Evolutionary conservation across 2,888 invertebrate species (phyloP), one percentile per base, ranked within the genome.

Genomic region (Pachycephus smyrnensis): DNA sequence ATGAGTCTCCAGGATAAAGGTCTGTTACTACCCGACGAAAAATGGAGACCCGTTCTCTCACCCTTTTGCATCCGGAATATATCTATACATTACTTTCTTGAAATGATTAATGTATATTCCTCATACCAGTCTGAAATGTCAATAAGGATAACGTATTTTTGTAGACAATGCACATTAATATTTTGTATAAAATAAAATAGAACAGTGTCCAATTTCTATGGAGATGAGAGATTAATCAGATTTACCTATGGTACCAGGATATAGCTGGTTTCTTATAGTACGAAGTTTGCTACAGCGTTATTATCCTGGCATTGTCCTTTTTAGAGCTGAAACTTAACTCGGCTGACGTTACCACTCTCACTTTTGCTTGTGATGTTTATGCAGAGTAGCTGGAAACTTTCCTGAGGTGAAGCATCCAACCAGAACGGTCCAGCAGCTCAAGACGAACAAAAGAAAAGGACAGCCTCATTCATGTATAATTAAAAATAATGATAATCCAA

Each of bases 341-440:
- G 71, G 71, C 31, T 31, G 33, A 71, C 33, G 71, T 71, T 71
- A 84, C 86, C 87, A 89, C 91, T 91, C 90, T 91, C 90, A 88
- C 91, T 90, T 87, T 90, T 88, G 84, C 86, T 87, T 84, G 88
- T 89, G 88, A 90, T 90, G 89, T 90, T 90, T 90, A 90, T 90
- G 89, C 90, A 90, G 89, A 90, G 88, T 85, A 86, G 87, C 85
- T 87, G 84, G 86, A 88, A 91, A 91, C 88, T 91, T 91, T 91
- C 89, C 86, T 85, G 88, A 82, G 83, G 82, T 80, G 81, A 82
- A 81, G 84, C 82, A 82, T 84, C 82, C 81, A 79, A 68, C 69
- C 30, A 35, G 31, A 74, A 73, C 36, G 31, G 55, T 12, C 68
- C 36, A 30, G 15, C 69, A 55, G 69, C n/a, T 68, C 12, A 30